These are phyloP conservation scores for Mustela nigripes DNA, from an alignment of 2,113 vertebrate genomes.

Conservation along the genomic window DNA sequence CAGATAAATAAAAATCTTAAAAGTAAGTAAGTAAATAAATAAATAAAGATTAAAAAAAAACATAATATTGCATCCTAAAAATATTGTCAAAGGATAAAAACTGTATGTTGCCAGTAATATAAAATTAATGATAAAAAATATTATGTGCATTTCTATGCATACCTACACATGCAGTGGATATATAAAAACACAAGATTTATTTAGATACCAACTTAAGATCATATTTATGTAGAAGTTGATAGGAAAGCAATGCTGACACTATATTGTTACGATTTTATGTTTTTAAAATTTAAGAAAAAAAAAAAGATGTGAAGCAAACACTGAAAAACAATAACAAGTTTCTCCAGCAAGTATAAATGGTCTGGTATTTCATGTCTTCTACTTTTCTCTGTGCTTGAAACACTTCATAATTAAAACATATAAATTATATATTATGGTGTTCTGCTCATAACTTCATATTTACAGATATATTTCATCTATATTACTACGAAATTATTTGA, in stretches of 20 bases:
- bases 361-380: not conserved
- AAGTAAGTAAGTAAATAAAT: not conserved
- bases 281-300: not conserved
- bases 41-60: not conserved
- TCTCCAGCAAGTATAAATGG: not conserved
- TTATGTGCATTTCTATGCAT: not conserved
- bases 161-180: not conserved
- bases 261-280: not conserved
- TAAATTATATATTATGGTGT: not conserved
- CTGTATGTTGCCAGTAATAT: not conserved
- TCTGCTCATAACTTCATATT: not conserved
- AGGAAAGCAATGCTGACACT: not conserved
- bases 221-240: not conserved
- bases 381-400: not conserved
- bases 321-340: not conserved
- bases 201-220: not conserved
- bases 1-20: too few species aligned
- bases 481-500: not conserved
- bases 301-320: not conserved
- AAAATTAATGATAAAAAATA: not conserved
- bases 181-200: not conserved
- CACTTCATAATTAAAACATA: not conserved
- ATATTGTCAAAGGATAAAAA: not conserved
- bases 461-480: not conserved
- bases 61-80: not conserved